Conservation (phyloP, 2,113 vertebrate species). For the Centropristis striata region DNA sequence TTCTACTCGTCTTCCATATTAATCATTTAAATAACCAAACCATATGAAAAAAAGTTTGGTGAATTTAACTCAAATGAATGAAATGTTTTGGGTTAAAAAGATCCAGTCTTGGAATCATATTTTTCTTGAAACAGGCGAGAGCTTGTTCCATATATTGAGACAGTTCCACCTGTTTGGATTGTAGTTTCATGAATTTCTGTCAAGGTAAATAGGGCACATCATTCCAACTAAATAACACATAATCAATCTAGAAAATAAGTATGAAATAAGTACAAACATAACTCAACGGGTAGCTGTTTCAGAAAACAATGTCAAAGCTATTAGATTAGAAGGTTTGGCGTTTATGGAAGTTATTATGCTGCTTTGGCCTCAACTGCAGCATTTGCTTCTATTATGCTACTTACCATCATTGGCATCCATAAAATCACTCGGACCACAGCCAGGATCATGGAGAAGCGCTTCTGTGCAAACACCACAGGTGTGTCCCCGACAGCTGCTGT, state of each 20-base stretch:
- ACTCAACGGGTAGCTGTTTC: background rate
- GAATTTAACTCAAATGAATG: background rate
- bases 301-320: background rate
- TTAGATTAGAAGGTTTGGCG: background rate
- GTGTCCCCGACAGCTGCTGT: slow-evolving; percentile 73
- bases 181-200: background rate
- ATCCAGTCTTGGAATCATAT: background rate
- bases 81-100: too few species aligned
- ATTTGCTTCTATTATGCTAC: slow-evolving; percentile 16
- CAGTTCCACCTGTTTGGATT: background rate
- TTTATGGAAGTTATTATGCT: background rate
- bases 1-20: background rate
- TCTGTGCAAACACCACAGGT: slow-evolving; percentile 90
- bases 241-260: background rate
- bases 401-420: slow-evolving; percentile 99
- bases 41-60: background rate
- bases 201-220: background rate
- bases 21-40: background rate
- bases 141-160: background rate
- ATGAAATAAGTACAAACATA: background rate
- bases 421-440: slow-evolving; percentile 90
- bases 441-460: slow-evolving; percentile 94
- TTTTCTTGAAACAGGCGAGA: background rate
- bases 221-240: background rate
- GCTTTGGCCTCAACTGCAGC: background rate